A percentile compares a stretch with the other conserved stretches of the same genome.
Evolutionary conservation across 53 echinoderm and acorn worm species (phyloP).

Genomic region (Henricia sp.): DNA sequence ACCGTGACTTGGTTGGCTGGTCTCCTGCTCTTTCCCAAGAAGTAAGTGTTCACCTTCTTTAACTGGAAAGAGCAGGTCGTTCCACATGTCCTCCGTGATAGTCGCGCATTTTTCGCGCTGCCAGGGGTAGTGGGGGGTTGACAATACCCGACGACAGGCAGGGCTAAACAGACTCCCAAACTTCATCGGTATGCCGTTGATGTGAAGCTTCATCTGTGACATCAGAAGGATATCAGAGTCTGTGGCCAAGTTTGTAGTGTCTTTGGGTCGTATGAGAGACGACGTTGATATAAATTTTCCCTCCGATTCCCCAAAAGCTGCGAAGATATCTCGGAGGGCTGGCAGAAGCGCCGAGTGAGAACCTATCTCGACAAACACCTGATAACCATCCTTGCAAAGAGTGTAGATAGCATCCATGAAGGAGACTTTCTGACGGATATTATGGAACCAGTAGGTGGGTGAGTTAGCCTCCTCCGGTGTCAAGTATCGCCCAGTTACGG

Average conservation of each 20-base stretch:
- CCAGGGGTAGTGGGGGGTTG: slow-evolving; percentile 75
- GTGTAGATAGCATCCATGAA: slow-evolving; percentile 52
- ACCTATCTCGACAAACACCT: slow-evolving; percentile 60
- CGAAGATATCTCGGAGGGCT: slow-evolving; percentile 48
- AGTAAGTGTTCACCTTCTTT: slow-evolving; percentile 15
- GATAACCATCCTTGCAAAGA: slow-evolving; percentile 39
- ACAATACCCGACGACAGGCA: slow-evolving; percentile 8
- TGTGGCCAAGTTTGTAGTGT: not conserved
- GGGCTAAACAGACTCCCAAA: slow-evolving; percentile 19
- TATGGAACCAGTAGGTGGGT: slow-evolving; percentile 63
- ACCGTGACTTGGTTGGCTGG: not conserved
- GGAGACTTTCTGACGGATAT: slow-evolving; percentile 51
- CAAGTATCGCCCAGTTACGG: slow-evolving; percentile 57
- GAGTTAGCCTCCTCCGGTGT: slow-evolving; percentile 42
- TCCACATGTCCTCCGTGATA: not conserved
- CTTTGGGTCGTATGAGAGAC: slow-evolving; percentile 52
- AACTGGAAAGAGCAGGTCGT: slow-evolving; percentile 33
- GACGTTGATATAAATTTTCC: slow-evolving; percentile 27
- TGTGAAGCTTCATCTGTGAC: slow-evolving; percentile 56
- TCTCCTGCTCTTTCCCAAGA: slow-evolving; percentile 29
- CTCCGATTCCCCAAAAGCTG: not conserved
- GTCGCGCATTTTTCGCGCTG: slow-evolving; percentile 54
- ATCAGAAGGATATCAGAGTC: slow-evolving; percentile 36
- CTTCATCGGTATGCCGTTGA: slow-evolving; percentile 22
- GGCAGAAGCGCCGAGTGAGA: slow-evolving; percentile 47